Evolutionary conservation across 2,888 invertebrate genomes (phyloP), one percentile per base, ranked within the genome.

Genomic region (Synergus umbraculus): DNA sequence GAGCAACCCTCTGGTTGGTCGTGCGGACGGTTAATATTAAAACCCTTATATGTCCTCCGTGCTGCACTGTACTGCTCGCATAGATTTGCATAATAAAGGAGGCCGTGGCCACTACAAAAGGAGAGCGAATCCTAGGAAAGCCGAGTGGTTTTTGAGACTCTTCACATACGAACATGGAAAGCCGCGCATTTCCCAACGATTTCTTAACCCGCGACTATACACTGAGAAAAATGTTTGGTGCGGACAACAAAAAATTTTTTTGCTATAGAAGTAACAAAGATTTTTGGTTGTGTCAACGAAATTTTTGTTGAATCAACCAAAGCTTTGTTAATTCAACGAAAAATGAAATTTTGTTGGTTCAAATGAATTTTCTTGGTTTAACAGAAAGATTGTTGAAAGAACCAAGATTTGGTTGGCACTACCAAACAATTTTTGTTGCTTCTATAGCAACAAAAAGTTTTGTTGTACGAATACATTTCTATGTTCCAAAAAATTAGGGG

Each of bases 1-100:
- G 64, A 54, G 41, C 67, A 77, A 76, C 49, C 46, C 78, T 76
- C 81, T 81, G 79, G 76, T 78, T 77, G 78, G 82, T 85, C 84
- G 83, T 83, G 81, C 79, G 82, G 77, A 82, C 82, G 86, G 86
- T 89, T 89, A 90, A 89, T 89, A 90, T 90, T 88, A 89, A 89
- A 89, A 85, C 85, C 88, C 87, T 85, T 87, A 87, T 87, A 86
- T 84, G 83, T 85, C 80, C 82, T 81, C 69, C 77, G 83, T 79
- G 81, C 82, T 83, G 84, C 83, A 79, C 85, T 81, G 84, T 83
- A 83, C 83, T 81, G 82, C 80, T 87, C 83, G 86, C 84, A 86
- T 88, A 83, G 85, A 89, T 90, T 90, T 90, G 83, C 89, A 89
- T 89, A 87, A 89, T 89, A 89, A 88, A 89, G 87, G 85, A 81